Percentiles rank a stretch among this genome's conserved stretches.
phyloP scores from a whole-genome alignment of 1,140 invertebrate species.

The Marisa cornuarietis region DNA sequence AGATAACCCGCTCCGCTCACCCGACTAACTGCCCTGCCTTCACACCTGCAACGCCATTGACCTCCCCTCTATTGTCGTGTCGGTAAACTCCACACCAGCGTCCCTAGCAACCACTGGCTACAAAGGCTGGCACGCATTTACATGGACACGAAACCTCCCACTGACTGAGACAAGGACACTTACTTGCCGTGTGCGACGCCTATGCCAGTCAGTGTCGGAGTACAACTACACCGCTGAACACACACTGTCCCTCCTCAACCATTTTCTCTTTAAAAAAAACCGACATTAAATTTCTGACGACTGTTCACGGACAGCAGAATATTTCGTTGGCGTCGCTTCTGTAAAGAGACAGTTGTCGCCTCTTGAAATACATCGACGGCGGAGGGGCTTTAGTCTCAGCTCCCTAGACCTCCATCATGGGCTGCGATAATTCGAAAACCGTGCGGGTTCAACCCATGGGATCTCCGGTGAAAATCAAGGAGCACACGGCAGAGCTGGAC shows the following conservation, averaged over 20 bases:
- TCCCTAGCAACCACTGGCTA: conserved; percentile 19
- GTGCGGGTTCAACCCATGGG: conserved; percentile 38
- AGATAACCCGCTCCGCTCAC: background rate
- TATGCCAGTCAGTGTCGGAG: background rate
- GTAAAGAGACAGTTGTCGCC: no score
- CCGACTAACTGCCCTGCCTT: background rate
- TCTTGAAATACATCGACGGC: no score
- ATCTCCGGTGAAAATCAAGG: background rate
- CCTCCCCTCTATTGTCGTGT: conserved; percentile 14
- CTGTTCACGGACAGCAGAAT: background rate
- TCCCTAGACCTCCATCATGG: conserved; percentile 30
- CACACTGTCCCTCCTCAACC: no score
- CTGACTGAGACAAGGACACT: background rate
- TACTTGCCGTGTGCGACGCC: no score
- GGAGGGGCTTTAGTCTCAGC: no score
- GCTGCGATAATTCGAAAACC: conserved; percentile 40
- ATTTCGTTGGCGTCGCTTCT: background rate
- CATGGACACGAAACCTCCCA: background rate
- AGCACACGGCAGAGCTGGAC: no score
- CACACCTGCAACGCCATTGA: background rate
- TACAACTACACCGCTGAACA: background rate
- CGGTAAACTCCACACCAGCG: background rate
- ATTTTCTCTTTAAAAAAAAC: no score
- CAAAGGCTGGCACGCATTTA: conserved; percentile 7
- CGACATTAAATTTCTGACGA: no score